Evolutionary conservation across 2,797 vertebrate species (phyloP), one percentile per base, ranked within the genome.

Genomic region (Pangasius sanitwongsei): DNA sequence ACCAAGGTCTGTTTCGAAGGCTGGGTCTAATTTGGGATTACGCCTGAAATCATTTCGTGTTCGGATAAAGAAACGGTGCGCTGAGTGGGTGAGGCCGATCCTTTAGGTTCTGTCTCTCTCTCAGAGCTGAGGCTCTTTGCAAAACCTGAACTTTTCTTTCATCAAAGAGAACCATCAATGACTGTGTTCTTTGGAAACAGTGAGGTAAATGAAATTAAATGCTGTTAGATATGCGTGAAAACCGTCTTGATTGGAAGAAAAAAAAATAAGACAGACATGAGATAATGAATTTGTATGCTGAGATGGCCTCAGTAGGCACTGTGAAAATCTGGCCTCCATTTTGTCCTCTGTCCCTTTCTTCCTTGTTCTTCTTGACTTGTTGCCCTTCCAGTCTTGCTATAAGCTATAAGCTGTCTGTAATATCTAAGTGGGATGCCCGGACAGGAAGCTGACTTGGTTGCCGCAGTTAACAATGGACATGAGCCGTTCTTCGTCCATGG

Each of bases 401-500:
- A 28, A 72, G 18, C 4, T n/a, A n/a, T n/a, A n/a, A 16, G 5
- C 25, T 31, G 7, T 48, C 15, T 44, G 7, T 4, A 48, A 55
- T 0, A 50, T 65, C 44, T 87, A 96, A 83, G 93, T 94, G 0
- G 90, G 95, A 90, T 95, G 95, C 89, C 95, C 95, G 11, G 95
- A 93, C 83, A 95, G 92, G 83, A 94, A 96, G 23, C 90, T 80
- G n/a, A 87, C 63, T 84, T 95, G 93, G 91, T 13, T 91, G 63
- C 88, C 92, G 4, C 90, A 93, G 67, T 92, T 92, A 6, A 96
- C 92, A 59, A 97, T 95, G 87, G 96, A 97, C 92, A 97, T 94
- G 3, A 97, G 93, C 25, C 95, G 95, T 16, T 97, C 96, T 18
- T 97, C 96, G 0, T 97, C 96, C 0, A 93, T 90, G 0, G 96